Percentiles rank a stretch among this genome's conserved stretches.
These are phyloP conservation scores for Nomada ferruginata DNA, from an alignment of 2,888 invertebrate species.

Conservation along the genomic window DNA sequence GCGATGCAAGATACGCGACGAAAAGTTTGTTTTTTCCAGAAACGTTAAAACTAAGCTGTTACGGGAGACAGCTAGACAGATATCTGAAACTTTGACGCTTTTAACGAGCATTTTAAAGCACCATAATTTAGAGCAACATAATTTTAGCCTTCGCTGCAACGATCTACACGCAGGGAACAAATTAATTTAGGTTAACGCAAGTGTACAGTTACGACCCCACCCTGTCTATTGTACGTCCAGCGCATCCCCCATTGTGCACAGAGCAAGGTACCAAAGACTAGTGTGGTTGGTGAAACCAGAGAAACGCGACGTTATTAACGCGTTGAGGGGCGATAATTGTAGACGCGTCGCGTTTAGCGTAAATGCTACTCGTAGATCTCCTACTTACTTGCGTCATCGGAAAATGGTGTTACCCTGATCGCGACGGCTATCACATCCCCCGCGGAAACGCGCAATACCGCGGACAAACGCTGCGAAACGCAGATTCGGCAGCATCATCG, in stretches of 20 bases:
- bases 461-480: conserved; percentile 62
- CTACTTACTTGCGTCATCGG: conserved; percentile 25
- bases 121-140: background rate
- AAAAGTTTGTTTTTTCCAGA: background rate
- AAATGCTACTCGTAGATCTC: conserved; percentile 12
- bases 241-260: background rate
- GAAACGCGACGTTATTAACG: conserved; percentile 12
- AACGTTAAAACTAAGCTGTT: background rate
- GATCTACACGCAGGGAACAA: background rate
- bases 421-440: conserved; percentile 2
- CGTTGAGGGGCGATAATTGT: conserved; percentile 9
- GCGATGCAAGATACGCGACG: conserved; percentile 20
- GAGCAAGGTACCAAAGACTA: background rate
- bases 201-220: background rate
- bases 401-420: conserved; percentile 55
- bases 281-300: background rate
- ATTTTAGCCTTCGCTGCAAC: background rate
- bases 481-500: conserved; percentile 60
- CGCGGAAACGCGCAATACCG: conserved; percentile 45
- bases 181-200: background rate
- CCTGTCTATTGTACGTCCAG: background rate
- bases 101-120: background rate
- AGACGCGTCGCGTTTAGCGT: background rate
- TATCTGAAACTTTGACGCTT: background rate
- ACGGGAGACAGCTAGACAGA: background rate